Evolutionary conservation across 2,797 vertebrate species (phyloP).

Genomic region (Liparis tanakae): DNA sequence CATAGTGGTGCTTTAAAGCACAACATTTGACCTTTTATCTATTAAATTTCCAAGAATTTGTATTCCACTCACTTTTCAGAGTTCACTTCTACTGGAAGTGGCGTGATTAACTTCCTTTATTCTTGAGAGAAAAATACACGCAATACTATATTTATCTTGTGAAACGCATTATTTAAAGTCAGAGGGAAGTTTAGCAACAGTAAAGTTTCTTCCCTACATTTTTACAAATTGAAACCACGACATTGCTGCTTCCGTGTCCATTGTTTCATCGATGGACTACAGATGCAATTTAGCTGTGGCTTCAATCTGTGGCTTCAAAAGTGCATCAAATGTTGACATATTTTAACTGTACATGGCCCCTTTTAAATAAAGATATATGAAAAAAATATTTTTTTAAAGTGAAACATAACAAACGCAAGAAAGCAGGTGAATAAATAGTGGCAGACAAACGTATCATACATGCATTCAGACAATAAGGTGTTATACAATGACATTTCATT

Average conservation of each 20-base stretch:
- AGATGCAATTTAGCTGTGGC: too few species aligned
- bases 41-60: neutral
- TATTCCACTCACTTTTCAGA: neutral
- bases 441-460: neutral
- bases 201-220: neutral
- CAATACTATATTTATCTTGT: neutral
- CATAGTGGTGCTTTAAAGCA: slow-evolving; percentile 1
- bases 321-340: too few species aligned
- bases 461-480: neutral
- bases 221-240: neutral
- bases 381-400: neutral
- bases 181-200: neutral
- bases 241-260: neutral
- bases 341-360: too few species aligned
- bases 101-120: neutral
- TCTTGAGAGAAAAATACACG: neutral
- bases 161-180: neutral
- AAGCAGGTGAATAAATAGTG: neutral
- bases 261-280: neutral
- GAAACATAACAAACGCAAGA: neutral
- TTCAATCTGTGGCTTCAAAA: too few species aligned
- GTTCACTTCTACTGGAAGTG: neutral
- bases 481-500: too few species aligned
- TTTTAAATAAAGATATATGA: too few species aligned
- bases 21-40: neutral